Conservation (phyloP, 2,113 vertebrate species). For the Pachypanchax playfairii region DNA sequence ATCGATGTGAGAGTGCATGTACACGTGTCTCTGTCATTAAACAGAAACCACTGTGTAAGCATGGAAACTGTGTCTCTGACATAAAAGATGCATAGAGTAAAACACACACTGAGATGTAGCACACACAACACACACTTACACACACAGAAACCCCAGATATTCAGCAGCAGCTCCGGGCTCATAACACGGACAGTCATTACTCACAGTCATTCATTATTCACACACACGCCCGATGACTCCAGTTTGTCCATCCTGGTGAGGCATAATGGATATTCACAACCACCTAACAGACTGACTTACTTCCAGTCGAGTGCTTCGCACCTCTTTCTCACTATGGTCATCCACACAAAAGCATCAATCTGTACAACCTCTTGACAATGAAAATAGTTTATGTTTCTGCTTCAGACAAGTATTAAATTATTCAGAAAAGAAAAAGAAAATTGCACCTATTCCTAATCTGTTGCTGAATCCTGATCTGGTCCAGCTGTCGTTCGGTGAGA, state of each 20-base stretch:
- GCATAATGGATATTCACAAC: conserved; percentile 66
- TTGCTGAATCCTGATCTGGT: no score
- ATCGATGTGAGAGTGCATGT: conserved; percentile 1
- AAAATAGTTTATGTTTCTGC: neutral
- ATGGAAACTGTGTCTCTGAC: conserved; percentile 43
- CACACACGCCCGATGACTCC: conserved; percentile 54
- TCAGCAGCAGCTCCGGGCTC: conserved; percentile 55
- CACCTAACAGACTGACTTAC: conserved; percentile 67
- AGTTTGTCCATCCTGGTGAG: conserved; percentile 60
- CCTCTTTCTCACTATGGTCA: conserved; percentile 27
- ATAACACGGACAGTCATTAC: conserved; percentile 55
- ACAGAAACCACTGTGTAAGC: conserved; percentile 63
- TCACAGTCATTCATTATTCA: conserved; percentile 57
- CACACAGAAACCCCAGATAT: conserved; percentile 37
- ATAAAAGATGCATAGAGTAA: conserved; percentile 58
- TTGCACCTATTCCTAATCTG: no score
- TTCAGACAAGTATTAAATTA: neutral
- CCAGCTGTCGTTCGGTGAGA: no score
- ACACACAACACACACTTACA: conserved; percentile 35
- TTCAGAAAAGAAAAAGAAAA: no score
- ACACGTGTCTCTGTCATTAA: conserved; percentile 30
- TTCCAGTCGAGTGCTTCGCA: conserved; percentile 58
- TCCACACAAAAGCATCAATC: conserved; percentile 17
- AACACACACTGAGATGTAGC: conserved; percentile 36
- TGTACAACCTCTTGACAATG: conserved; percentile 6